Base-by-base conservation (phyloP, 1,140 invertebrate genomes). In the Atta texana region DNA sequence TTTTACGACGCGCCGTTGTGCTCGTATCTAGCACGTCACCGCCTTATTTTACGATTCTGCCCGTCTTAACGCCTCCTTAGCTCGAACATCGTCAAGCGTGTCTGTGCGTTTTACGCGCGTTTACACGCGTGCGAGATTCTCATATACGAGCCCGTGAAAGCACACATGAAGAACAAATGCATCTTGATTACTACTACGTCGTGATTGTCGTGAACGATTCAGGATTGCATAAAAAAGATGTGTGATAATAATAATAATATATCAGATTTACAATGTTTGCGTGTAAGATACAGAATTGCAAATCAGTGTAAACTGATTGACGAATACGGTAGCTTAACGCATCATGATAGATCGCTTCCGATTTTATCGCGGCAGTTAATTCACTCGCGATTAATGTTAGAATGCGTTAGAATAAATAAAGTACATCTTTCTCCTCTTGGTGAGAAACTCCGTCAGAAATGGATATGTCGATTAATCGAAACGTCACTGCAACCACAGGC, bases 11-110 rank as follows among this genome's bases (percentile, higher is more conserved):
- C 72, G 12, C 69, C 39, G 78, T 69, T 76, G 72, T 18, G 53
- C 72, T 75, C 72, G 72, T 75, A 75, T 76, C 86, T 55, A 72
- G 77, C 61, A 18, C 69, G 34, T 28, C 31, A 87, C 87, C 89
- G 84, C 89, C 89, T 91, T 90, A 90, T 88, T 91, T 91, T 91
- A 91, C 87, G 90, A 91, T 16, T 89, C 69, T 88, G 89, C 78
- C 59, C 84, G 89, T 81, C 87, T 91, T 90, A 90, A 91, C 90
- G 87, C 89, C 89, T 90, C 90, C 90, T 91, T 91, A 90, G 78
- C 51, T 57, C 53, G 57, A 63, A 82, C 82, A 89, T 89, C 78
- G 64, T 51, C 84, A 76, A 85, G 88, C 57, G 59, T 66, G 64
- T 34, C 59, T 61, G 78, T 31, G 21, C 84, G 76, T 66, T 81